These are phyloP conservation scores for Ennomos quercinarius DNA, from an alignment of 2,888 invertebrate genomes.

Conservation along the genomic window DNA sequence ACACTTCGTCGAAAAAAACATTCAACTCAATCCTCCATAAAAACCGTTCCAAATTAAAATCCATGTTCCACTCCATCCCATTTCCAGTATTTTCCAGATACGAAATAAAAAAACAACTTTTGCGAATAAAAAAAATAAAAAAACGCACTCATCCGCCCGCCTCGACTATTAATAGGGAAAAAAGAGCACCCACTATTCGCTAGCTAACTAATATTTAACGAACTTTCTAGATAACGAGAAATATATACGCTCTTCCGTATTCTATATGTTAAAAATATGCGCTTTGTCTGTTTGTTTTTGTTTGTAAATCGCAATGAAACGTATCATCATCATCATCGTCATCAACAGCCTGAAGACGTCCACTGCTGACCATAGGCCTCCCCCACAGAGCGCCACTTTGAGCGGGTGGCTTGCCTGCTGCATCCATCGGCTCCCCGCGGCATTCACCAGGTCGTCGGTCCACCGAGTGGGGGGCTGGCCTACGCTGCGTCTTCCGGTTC, in stretches of 20 bases:
- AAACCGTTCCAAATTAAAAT: constrained; percentile 52
- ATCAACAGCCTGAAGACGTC: too few relatives aligned
- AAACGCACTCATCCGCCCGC: constrained; percentile 63
- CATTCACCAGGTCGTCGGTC: too few relatives aligned
- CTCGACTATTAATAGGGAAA: constrained; percentile 70
- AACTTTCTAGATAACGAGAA: constrained; percentile 73
- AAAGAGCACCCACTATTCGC: constrained; percentile 56
- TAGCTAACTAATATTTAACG: constrained; percentile 78
- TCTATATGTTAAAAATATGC: constrained; percentile 5
- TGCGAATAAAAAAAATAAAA: constrained; percentile 53
- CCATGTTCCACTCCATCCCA: constrained; percentile 60
- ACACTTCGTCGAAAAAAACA: constrained; percentile 12
- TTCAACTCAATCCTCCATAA: constrained; percentile 21
- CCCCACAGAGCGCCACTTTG: too few relatives aligned
- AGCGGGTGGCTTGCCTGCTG: too few relatives aligned
- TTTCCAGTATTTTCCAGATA: constrained; percentile 44
- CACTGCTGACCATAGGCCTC: too few relatives aligned
- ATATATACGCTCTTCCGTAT: constrained; percentile 73
- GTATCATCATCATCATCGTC: too few relatives aligned
- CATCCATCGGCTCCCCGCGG: too few relatives aligned
- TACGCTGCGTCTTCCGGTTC: too few relatives aligned
- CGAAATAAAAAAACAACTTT: constrained; percentile 53
- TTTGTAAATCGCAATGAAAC: too few relatives aligned
- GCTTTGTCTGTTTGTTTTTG: constrained; percentile 15
- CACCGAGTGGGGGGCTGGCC: too few relatives aligned